phyloP scores from a whole-genome alignment of 2,797 vertebrate species.

The Clangula hyemalis region DNA sequence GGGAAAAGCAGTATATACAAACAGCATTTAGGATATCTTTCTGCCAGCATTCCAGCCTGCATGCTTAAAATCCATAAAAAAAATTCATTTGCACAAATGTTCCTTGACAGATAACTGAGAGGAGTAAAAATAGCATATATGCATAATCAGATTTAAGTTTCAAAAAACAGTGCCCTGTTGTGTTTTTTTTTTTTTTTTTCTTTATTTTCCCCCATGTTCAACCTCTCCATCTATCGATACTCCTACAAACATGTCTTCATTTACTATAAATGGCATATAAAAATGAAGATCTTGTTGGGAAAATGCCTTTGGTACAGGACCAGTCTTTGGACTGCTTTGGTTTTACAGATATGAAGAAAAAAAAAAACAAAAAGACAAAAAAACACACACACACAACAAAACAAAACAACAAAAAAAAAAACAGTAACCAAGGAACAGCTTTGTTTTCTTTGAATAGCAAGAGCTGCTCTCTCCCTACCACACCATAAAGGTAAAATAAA shows the following conservation, averaged over 20 bases:
- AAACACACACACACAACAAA: too few species aligned
- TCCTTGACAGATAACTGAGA: slow-evolving; percentile 66
- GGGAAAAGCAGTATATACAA: slow-evolving; percentile 15
- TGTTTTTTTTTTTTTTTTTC: not conserved
- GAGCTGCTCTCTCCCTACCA: not conserved
- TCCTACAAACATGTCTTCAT: slow-evolving; percentile 65
- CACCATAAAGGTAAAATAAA: not conserved
- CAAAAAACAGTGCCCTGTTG: slow-evolving; percentile 46
- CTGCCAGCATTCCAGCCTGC: slow-evolving; percentile 37
- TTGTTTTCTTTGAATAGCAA: slow-evolving; percentile 26
- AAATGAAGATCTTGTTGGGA: slow-evolving; percentile 40
- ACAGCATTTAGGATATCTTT: slow-evolving; percentile 40
- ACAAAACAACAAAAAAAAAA: too few species aligned
- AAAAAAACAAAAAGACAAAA: too few species aligned
- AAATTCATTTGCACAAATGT: slow-evolving; percentile 69
- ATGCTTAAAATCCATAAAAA: slow-evolving; percentile 57
- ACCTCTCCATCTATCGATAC: slow-evolving; percentile 49
- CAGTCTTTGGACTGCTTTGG: slow-evolving; percentile 39
- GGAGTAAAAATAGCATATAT: slow-evolving; percentile 64
- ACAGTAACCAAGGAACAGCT: not conserved
- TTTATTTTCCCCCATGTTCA: not conserved
- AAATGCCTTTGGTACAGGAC: slow-evolving; percentile 14
- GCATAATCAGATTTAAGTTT: slow-evolving; percentile 63
- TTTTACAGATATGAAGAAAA: not conserved
- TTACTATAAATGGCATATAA: slow-evolving; percentile 57